Evolutionary conservation across 2,888 invertebrate species (phyloP), one percentile per base, ranked within the genome.

Genomic region (Automeris io): DNA sequence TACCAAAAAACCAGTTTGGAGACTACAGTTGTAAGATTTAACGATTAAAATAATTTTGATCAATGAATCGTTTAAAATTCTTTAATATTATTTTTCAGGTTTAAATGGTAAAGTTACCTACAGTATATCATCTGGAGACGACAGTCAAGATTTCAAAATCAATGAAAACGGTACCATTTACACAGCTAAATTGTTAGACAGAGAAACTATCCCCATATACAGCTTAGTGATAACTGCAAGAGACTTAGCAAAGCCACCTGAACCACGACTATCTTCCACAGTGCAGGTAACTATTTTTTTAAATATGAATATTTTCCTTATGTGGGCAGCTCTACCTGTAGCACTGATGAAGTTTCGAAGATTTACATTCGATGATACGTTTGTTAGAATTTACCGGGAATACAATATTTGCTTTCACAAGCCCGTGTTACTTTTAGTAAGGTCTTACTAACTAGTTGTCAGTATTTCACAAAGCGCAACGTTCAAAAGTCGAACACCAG

Each of bases 21-120:
- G n/a, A n/a, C n/a, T n/a, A n/a, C n/a, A n/a, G n/a, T n/a, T n/a
- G n/a, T n/a, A n/a, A n/a, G n/a, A n/a, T n/a, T n/a, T n/a, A n/a
- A n/a, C n/a, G n/a, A n/a, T n/a, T n/a, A n/a, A n/a, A n/a, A n/a
- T n/a, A n/a, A n/a, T n/a, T n/a, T n/a, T n/a, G n/a, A n/a, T n/a
- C n/a, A n/a, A n/a, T n/a, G n/a, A n/a, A n/a, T n/a, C n/a, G n/a
- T n/a, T n/a, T n/a, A n/a, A n/a, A n/a, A n/a, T n/a, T n/a, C n/a
- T n/a, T n/a, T n/a, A n/a, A n/a, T 24, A 24, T 4, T 25, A 5
- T 19, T 21, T 70, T 80, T 5, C 88, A 96, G 96, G 95, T 45
- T 89, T 93, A 56, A 97, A 97, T 83, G 96, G 96, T 8, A 90
- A 91, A 61, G 90, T 98, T 37, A 83, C 89, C 26, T 98, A 96